Evolutionary conservation across 2,888 invertebrate genomes (phyloP).

Genomic region (Hydrotaea cyrtoneurina): DNA sequence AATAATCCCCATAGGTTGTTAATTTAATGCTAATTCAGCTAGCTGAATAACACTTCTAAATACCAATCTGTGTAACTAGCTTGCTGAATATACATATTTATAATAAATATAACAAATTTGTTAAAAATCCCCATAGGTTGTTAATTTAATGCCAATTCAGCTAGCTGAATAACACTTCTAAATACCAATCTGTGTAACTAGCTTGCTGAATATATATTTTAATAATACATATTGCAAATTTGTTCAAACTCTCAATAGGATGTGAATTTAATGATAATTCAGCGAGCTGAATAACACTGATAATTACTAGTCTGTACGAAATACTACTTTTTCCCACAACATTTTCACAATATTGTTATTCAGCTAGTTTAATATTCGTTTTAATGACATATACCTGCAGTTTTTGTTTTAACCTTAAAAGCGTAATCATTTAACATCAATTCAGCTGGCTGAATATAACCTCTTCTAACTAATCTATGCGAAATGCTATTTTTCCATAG

Average conservation of each 20-base stretch:
- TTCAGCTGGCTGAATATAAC: neutral
- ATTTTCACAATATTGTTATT: too few species aligned
- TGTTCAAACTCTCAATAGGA: too few species aligned
- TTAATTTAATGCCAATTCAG: neutral
- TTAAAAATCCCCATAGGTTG: too few species aligned
- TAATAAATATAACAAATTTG: too few species aligned
- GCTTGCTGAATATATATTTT: slow-evolving; percentile 29
- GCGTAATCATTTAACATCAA: neutral
- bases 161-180: neutral
- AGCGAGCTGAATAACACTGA: neutral
- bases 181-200: neutral
- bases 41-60: neutral
- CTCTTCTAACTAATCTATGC: too few species aligned
- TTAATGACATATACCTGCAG: too few species aligned
- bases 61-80: neutral
- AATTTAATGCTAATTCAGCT: neutral
- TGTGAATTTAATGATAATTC: neutral
- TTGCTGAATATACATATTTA: slow-evolving; percentile 9
- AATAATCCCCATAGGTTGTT: too few species aligned
- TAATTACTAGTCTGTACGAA: too few species aligned
- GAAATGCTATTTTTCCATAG: too few species aligned
- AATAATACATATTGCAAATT: neutral
- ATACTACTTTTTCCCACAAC: too few species aligned
- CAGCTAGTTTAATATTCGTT: neutral
- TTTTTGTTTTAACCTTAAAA: too few species aligned